These are phyloP conservation scores for Herpailurus yagouaroundi DNA, from an alignment of 2,113 vertebrate genomes.

Conservation along the genomic window DNA sequence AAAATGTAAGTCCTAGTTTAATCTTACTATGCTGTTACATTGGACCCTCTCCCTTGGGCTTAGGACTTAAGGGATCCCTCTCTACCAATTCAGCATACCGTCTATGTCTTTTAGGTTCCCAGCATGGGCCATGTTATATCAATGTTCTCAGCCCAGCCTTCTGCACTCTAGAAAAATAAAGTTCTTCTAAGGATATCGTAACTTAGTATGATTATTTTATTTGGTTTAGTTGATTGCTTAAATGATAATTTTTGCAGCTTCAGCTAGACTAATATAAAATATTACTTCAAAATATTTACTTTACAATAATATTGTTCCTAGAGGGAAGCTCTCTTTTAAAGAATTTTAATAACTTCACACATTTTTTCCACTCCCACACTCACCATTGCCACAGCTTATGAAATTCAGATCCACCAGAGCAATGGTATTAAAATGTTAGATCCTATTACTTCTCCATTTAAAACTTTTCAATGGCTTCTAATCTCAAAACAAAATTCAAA, in stretches of 20 bases:
- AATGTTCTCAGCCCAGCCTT: not conserved
- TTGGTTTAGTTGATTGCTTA: not conserved
- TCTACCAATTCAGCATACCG: not conserved
- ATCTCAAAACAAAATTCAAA: not conserved
- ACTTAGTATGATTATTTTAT: not conserved
- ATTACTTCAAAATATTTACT: slow-evolving; percentile 3
- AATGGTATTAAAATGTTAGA: not conserved
- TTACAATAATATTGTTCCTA: not conserved
- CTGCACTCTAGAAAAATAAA: not conserved
- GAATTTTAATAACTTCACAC: not conserved
- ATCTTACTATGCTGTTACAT: accelerated
- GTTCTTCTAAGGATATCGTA: not conserved
- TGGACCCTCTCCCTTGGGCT: not conserved
- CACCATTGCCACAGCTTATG: not conserved
- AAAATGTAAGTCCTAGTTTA: not conserved
- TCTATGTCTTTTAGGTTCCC: not conserved
- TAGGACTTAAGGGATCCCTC: not conserved
- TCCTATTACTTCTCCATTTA: not conserved
- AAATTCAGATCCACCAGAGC: not conserved
- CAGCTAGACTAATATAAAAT: not conserved
- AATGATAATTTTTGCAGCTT: slow-evolving; percentile 37
- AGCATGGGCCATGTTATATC: not conserved
- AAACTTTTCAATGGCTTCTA: not conserved
- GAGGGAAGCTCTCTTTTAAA: not conserved
- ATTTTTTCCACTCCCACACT: not conserved